A percentile compares a stretch with the other conserved stretches of the same genome.
Evolutionary conservation across 2,888 invertebrate species (phyloP).

Genomic region (Acanthococcus lagerstroemiae): DNA sequence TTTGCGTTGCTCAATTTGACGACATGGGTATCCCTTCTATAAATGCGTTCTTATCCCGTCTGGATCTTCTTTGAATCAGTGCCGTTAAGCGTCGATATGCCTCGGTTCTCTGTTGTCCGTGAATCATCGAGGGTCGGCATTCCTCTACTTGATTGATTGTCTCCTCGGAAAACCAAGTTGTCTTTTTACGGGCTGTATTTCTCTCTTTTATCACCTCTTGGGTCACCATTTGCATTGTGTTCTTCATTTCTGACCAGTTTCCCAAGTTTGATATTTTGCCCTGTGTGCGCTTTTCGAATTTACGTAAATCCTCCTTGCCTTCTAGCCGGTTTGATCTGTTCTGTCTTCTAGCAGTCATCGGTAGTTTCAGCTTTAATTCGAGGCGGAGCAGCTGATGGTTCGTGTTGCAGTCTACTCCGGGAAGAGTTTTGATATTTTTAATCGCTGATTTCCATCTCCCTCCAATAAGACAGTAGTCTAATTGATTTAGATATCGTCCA

Average conservation of each 20-base stretch:
- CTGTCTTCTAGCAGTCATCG: neutral
- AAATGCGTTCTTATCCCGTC: neutral
- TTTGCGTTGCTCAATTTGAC: neutral
- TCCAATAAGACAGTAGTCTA: too few relatives aligned
- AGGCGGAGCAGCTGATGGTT: too few relatives aligned
- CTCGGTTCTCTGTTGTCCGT: too few relatives aligned
- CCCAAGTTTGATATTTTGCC: neutral
- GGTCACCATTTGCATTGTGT: neutral
- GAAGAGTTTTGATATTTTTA: too few relatives aligned
- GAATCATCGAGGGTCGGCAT: too few relatives aligned
- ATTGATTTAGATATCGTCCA: too few relatives aligned
- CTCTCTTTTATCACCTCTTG: neutral
- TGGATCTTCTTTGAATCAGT: neutral
- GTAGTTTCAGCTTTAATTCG: too few relatives aligned
- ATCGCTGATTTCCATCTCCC: too few relatives aligned
- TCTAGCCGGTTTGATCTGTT: neutral
- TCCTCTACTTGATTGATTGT: too few relatives aligned
- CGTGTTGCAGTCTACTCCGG: too few relatives aligned
- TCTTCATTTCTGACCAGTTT: neutral
- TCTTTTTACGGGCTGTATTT: neutral
- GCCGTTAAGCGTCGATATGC: neutral
- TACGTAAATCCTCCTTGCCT: neutral
- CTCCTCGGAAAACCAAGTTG: too few relatives aligned
- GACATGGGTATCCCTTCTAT: neutral
- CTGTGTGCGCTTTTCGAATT: neutral